Base-by-base conservation (phyloP, 2,113 vertebrate species). In the Serranochromis macrocephalus region DNA sequence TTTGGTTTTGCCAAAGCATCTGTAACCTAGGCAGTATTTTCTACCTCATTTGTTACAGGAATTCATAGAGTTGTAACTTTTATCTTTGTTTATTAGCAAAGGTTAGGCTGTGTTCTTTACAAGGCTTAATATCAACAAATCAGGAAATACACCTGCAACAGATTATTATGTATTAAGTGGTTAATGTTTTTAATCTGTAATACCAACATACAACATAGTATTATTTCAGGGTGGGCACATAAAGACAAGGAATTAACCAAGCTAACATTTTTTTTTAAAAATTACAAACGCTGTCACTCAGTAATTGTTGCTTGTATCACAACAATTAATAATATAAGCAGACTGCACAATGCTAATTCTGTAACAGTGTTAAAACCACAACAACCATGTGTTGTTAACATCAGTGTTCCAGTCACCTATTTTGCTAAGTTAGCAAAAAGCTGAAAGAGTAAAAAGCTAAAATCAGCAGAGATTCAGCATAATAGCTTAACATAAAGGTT, bases 1-100 rank as follows among this genome's bases (percentile, higher is more conserved):
- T 71, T 84, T 33, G 90, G 21, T 53, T 90, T 82, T 8, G 7
- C 33, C 81, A 63, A 33, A 85, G 51, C 87, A 84, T 66, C 45
- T 45, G 55, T 21, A 61, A 79, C 66, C 61, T 66, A 17, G 21
- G 7, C 53, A 4, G 17, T 19, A 8, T 55, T 90, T 86, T 88
- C 38, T 54, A 38, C 26, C 45, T 26, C 42, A 54, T 81, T 85
- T 80, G 36, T 85, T 84, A 79, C 9, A n/a, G 57, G 61, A 51
- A 36, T 57, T 68, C 58, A 63, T 8, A 7, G 63, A 31, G 12
- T 13, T 29, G 53, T 80, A 40, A 66, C 33, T 9, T 24, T 73
- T 82, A 49, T 83, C 14, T 47, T 73, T 49, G 82, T 80, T 54
- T 38, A 57, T 84, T 11, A 31, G 79, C 55, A 83, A 12, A 40